Base-by-base conservation (phyloP, 2,113 vertebrate species). In the Macrotis lagotis region DNA sequence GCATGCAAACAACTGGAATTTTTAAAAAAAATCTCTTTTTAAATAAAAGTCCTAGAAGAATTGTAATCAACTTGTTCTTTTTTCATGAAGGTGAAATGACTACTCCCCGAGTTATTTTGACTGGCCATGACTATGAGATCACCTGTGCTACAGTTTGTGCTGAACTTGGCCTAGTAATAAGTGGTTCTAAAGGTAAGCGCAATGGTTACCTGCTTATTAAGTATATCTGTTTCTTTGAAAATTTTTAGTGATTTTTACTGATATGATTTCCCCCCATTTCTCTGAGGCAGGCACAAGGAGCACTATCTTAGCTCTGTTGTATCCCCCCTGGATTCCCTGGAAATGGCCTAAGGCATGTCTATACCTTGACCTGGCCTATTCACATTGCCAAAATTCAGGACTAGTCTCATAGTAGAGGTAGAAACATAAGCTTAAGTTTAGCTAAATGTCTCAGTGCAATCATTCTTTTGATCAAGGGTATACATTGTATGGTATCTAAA, bases 81-180 rank as follows among this genome's bases (percentile, higher is more conserved):
- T 96, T 91, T 93, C n/a, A 96, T 97, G n/a, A 96, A 99, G 99
- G 98, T 97, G 99, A 99, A 97, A 99, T 99, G 89, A 99, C 99
- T 96, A 99, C 98, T 66, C 99, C 99, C 3, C 98, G 99, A 95
- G 99, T 99, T 97, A 98, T 99, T 94, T 95, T 99, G 97, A 99
- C 99, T 0, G 99, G 99, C 92, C 99, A 99, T 0, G 99, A 99
- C 98, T 99, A 98, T 88, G 99, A 99, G 98, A 98, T 99, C 97
- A 99, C 99, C 0, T 99, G 99, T 96, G 99, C 99, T 25, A 99
- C 99, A 5, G 98, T 99, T 96, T 99, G 99, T 88, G 99, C 99
- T 0, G 99, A 99, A 97, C 98, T 99, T 66, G 99, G 99, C 89
- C 97, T 99, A 44, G 99, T 99, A 96, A 99, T 99, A 97, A 99